phyloP scores from a whole-genome alignment of 92 coral and sea anemone genomes.

The Meandrina meandrites region DNA sequence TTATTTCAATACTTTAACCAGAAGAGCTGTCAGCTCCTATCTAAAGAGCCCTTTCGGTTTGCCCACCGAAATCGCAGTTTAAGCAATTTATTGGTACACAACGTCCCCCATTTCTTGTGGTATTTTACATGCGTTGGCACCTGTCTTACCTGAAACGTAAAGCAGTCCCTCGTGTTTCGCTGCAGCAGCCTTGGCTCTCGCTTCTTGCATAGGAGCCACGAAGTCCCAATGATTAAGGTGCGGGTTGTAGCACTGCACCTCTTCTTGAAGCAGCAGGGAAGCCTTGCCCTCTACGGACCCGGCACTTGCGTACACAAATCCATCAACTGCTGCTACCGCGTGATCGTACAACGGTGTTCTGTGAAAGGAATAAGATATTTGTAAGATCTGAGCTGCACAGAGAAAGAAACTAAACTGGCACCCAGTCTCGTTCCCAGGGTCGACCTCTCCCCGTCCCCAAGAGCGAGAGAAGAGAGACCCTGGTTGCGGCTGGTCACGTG shows the following conservation, averaged over 20 bases:
- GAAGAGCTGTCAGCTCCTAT: no score
- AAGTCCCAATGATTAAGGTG: conserved; percentile 66
- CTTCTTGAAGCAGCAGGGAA: conserved; percentile 69
- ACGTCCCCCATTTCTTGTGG: no score
- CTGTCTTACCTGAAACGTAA: conserved; percentile 64
- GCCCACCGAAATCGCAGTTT: no score
- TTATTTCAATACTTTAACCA: no score
- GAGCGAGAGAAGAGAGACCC: no score
- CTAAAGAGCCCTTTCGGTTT: no score
- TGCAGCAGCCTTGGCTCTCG: conserved; percentile 75
- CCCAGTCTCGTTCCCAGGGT: no score
- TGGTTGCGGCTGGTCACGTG: no score
- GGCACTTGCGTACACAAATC: conserved; percentile 71
- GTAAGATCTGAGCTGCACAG: background rate
- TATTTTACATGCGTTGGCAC: no score
- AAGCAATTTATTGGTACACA: no score
- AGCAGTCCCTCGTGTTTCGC: conserved; percentile 58
- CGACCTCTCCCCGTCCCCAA: no score
- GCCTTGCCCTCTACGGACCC: conserved; percentile 87
- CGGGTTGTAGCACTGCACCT: conserved; percentile 76
- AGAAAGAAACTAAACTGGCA: no score
- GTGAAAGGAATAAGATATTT: background rate
- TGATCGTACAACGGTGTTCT: conserved; percentile 72
- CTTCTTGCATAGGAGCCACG: conserved; percentile 70
- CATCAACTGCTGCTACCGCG: conserved; percentile 67